Evolutionary conservation across 2,797 vertebrate genomes (phyloP).

Genomic region (Chaetodon trifasciatus): DNA sequence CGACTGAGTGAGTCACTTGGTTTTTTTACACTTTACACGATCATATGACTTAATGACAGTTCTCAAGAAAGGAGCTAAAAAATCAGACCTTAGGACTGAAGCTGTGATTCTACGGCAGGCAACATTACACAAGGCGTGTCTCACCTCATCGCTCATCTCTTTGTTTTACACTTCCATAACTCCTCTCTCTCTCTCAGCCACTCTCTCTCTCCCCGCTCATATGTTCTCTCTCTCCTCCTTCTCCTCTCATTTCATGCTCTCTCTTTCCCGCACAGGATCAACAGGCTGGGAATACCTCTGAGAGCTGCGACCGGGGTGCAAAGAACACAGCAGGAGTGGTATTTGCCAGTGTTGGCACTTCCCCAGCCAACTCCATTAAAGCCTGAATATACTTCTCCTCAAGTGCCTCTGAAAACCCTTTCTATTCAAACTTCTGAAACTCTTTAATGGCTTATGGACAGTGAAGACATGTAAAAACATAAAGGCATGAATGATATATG

Average conservation of each 20-base stretch:
- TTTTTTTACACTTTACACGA: constrained; percentile 58
- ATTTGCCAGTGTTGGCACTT: constrained; percentile 68
- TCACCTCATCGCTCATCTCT: constrained; percentile 67
- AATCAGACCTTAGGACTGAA: constrained; percentile 53
- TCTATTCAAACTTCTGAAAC: constrained; percentile 26
- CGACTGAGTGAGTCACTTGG: constrained; percentile 56
- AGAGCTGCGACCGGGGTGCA: constrained; percentile 80
- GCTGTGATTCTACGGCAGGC: constrained; percentile 55
- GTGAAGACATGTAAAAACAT: not conserved
- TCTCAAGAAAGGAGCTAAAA: constrained; percentile 57
- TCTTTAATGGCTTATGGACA: constrained; percentile 2
- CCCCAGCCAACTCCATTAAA: constrained; percentile 62
- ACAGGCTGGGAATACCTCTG: constrained; percentile 82
- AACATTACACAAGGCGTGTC: constrained; percentile 63
- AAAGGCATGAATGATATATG: not conserved
- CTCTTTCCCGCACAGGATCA: constrained; percentile 73
- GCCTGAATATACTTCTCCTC: constrained; percentile 50
- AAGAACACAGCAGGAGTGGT: constrained; percentile 81
- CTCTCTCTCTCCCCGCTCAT: constrained; percentile 50
- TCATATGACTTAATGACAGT: constrained; percentile 72
- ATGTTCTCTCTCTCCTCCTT: constrained; percentile 61
- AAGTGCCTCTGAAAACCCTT: constrained; percentile 12
- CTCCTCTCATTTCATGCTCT: constrained; percentile 46
- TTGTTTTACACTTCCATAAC: constrained; percentile 61
- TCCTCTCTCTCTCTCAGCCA: constrained; percentile 20